A percentile compares a stretch with the other conserved stretches of the same genome.
Evolutionary conservation across 2,888 invertebrate species (phyloP).

Genomic region (Zaprionus bogoriensis): DNA sequence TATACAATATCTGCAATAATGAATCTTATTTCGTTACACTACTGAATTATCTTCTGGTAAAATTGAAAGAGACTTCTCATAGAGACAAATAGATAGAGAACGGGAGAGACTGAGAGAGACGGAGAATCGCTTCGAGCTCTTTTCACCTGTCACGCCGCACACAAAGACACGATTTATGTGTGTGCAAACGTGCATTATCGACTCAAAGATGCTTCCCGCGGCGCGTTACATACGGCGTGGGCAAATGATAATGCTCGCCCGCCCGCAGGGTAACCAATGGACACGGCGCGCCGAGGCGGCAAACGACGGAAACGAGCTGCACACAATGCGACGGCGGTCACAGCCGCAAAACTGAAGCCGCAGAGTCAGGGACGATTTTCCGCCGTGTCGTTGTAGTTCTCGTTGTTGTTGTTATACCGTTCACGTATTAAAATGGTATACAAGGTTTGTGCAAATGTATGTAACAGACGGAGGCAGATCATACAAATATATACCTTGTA

Average conservation of each 20-base stretch:
- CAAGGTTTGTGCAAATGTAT: no score
- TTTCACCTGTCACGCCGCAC: conserved; percentile 1
- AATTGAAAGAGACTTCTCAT: not conserved
- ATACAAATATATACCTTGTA: no score
- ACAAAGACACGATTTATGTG: conserved; percentile 10
- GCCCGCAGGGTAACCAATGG: conserved; percentile 33
- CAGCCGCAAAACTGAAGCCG: conserved; percentile 30
- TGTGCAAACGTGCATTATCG: conserved; percentile 15
- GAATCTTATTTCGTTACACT: no score
- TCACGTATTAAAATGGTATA: no score
- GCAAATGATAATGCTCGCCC: conserved; percentile 13
- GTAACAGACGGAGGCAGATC: no score
- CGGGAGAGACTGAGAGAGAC: not conserved
- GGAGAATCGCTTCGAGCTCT: no score
- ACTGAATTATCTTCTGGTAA: not conserved
- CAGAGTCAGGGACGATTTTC: conserved; percentile 55
- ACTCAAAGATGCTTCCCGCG: conserved; percentile 15
- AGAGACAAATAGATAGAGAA: no score
- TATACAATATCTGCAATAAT: no score
- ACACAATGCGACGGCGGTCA: conserved; percentile 52
- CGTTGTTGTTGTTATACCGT: not conserved
- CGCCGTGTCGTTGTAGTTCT: conserved; percentile 1
- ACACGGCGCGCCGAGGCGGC: conserved; percentile 10
- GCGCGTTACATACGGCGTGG: conserved; percentile 23
- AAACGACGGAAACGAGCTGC: conserved; percentile 57